Conservation (phyloP, 1,140 invertebrate species). For the Monochamus saltuarius region DNA sequence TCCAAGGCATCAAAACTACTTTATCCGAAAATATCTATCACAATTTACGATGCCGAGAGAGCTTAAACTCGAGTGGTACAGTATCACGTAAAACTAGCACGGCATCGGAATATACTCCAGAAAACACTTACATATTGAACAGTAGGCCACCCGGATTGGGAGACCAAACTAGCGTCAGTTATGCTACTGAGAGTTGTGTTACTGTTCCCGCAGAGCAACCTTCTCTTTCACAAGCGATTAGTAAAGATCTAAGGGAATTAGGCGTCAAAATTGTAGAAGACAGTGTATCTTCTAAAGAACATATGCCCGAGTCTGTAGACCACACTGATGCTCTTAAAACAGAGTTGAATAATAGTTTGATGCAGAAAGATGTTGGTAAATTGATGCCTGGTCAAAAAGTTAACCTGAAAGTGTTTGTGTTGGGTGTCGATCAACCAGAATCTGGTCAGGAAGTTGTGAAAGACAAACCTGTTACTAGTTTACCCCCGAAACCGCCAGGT, state of each 20-base stretch:
- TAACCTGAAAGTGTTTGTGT: slow-evolving; percentile 43
- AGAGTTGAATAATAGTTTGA: slow-evolving; percentile 41
- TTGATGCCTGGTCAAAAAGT: slow-evolving; percentile 45
- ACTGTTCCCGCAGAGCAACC: slow-evolving; percentile 17
- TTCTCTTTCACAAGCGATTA: background rate
- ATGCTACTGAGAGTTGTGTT: slow-evolving; percentile 30
- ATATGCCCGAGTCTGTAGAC: slow-evolving; percentile 11
- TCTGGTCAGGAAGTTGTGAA: background rate
- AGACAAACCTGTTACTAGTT: background rate
- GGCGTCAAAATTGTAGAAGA: background rate
- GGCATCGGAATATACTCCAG: slow-evolving; percentile 58
- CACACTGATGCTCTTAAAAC: slow-evolving; percentile 34
- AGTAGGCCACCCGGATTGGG: slow-evolving; percentile 17
- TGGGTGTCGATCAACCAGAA: slow-evolving; percentile 30
- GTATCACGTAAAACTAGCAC: slow-evolving; percentile 58
- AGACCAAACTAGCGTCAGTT: slow-evolving; percentile 35
- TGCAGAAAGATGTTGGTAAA: slow-evolving; percentile 35
- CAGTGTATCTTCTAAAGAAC: background rate
- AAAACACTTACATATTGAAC: slow-evolving; percentile 52
- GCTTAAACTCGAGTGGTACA: slow-evolving; percentile 54
- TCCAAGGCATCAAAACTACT: slow-evolving; percentile 44
- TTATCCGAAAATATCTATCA: slow-evolving; percentile 45
- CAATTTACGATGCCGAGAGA: slow-evolving; percentile 50
- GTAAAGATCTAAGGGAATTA: too few relatives aligned
- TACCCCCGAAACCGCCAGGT: background rate